Percentiles rank a stretch among this genome's conserved stretches.
These are phyloP conservation scores for Mungos mungo DNA, from an alignment of 2,113 vertebrate genomes.

Conservation along the genomic window DNA sequence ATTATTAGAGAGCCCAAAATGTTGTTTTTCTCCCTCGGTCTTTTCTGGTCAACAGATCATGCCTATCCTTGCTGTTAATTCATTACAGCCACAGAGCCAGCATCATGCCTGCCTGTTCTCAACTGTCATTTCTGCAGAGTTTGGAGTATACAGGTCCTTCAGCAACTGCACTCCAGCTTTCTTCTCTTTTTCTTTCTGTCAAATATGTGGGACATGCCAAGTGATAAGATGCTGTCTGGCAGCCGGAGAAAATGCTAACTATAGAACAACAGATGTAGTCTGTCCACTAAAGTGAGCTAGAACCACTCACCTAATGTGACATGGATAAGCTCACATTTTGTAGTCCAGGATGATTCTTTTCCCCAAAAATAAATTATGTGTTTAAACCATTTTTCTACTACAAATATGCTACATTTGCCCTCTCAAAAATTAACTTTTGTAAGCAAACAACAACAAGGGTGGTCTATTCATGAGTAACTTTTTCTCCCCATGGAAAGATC, in stretches of 20 bases:
- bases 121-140: slow-evolving; percentile 67
- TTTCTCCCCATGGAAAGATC: not conserved
- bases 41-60: not conserved
- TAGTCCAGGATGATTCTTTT: slow-evolving; percentile 53
- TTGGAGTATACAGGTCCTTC: slow-evolving; percentile 76
- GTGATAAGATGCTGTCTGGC: slow-evolving; percentile 81
- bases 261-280: slow-evolving; percentile 76
- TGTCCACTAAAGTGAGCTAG: slow-evolving; percentile 78
- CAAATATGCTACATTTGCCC: not conserved
- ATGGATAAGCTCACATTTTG: slow-evolving; percentile 60
- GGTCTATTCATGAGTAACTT: not conserved
- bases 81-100: not conserved
- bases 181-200: slow-evolving; percentile 48
- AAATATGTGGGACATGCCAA: slow-evolving; percentile 68
- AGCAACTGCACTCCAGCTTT: slow-evolving; percentile 77
- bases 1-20: not conserved
- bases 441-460: slow-evolving; percentile 11
- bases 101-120: slow-evolving; percentile 68
- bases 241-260: slow-evolving; percentile 79
- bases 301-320: slow-evolving; percentile 71
- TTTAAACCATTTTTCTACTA: slow-evolving; percentile 48
- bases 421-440: not conserved
- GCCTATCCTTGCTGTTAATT: not conserved
- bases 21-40: not conserved
- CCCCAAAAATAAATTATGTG: slow-evolving; percentile 34